phyloP scores from a whole-genome alignment of 1,140 invertebrate genomes.

The Eulimnadia texana region DNA sequence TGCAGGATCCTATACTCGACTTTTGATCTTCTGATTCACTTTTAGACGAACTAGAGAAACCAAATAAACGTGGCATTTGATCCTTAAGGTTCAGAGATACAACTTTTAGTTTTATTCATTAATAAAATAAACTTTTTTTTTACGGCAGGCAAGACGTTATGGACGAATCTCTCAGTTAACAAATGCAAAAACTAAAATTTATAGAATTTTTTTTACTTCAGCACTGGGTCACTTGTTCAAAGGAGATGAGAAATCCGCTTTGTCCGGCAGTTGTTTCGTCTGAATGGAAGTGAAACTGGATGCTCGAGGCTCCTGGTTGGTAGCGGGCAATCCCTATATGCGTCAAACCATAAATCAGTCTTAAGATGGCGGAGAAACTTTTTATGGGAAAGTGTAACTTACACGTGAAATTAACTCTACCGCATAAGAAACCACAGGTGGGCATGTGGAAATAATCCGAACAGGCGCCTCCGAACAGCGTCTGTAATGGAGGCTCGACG shows the following conservation, averaged over 20 bases:
- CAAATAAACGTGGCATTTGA: too few species aligned
- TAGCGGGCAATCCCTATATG: slow-evolving; percentile 26
- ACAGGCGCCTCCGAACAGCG: slow-evolving; percentile 27
- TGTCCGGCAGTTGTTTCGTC: slow-evolving; percentile 24
- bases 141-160: too few species aligned
- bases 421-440: slow-evolving; percentile 27
- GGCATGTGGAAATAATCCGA: slow-evolving; percentile 28
- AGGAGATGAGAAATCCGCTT: slow-evolving; percentile 26
- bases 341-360: slow-evolving; percentile 17
- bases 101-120: too few species aligned
- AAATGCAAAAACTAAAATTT: neutral
- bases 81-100: too few species aligned
- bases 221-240: slow-evolving; percentile 27
- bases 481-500: slow-evolving; percentile 23
- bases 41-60: too few species aligned
- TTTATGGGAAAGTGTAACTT: slow-evolving; percentile 11
- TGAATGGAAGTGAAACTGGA: slow-evolving; percentile 29
- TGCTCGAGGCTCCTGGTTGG: slow-evolving; percentile 27
- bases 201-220: slow-evolving; percentile 2
- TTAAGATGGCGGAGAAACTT: slow-evolving; percentile 6
- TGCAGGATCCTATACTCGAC: too few species aligned
- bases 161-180: neutral
- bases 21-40: too few species aligned
- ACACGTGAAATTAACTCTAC: slow-evolving; percentile 24
- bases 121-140: too few species aligned